Evolutionary conservation across 2,888 invertebrate species (phyloP).

Genomic region (Biston stratarius): DNA sequence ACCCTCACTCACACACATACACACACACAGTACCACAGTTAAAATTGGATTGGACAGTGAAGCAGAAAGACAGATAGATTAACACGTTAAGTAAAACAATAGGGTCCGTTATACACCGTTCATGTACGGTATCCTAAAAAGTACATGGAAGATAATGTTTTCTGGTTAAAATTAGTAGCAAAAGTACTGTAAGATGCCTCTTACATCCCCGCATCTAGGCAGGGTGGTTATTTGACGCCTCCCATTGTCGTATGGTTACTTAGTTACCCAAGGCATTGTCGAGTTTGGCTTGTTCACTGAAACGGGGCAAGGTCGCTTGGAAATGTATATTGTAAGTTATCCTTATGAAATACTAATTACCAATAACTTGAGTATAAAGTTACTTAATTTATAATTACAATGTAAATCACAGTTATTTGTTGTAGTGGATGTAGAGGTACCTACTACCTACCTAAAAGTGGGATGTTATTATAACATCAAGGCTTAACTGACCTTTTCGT

Average conservation of each 20-base stretch:
- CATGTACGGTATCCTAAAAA: no score
- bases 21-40: no score
- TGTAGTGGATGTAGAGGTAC: no score
- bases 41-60: no score
- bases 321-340: conserved; percentile 5
- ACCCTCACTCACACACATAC: no score
- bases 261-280: conserved; percentile 20
- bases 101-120: no score
- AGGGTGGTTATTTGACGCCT: conserved; percentile 15
- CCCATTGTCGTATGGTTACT: conserved; percentile 5
- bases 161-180: background rate
- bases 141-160: background rate
- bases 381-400: background rate
- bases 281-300: conserved; percentile 29
- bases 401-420: no score
- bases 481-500: background rate
- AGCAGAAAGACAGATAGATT: no score
- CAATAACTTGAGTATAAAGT: background rate
- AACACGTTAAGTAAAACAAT: no score
- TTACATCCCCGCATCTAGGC: background rate
- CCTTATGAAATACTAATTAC: background rate
- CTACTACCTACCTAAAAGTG: no score
- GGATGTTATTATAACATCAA: no score
- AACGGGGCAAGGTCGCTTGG: conserved; percentile 22
- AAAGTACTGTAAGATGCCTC: background rate